Evolutionary conservation across 2,888 invertebrate genomes (phyloP), one percentile per base, ranked within the genome.

Genomic region (Panorpa germanica): DNA sequence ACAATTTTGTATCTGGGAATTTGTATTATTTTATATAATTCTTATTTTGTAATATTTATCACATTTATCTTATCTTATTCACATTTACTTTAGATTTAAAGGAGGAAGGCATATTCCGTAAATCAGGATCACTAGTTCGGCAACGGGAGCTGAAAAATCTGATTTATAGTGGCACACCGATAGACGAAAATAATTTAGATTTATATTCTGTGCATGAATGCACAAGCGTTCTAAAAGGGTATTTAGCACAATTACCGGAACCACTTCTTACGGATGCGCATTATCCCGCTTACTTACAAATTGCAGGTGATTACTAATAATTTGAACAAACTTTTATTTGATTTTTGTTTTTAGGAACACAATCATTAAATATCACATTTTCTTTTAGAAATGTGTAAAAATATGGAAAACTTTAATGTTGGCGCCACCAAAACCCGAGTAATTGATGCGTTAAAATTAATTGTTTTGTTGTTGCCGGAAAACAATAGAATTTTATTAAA

Each of bases 161-260:
- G 10, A 60, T 85, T 9, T 66, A 70, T 39, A 68, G 71, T 24
- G 75, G 77, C 2, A 61, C 65, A 14, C 60, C 61, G 2, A 52
- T 88, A 12, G 63, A 73, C 33, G 58, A 88, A 9, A 69, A 73
- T 23, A 63, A 69, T 19, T n/a, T n/a, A n/a, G 65, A 64, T 12
- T 67, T 72, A 10, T 91, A 75, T 47, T 77, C 80, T 5, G 81
- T 86, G 1, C 90, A 91, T 46, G 91, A 93, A 49, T 85, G 85
- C 57, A 90, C 91, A 1, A 83, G 83, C 2, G 86, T 91, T 1
- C 60, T 90, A 9, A 93, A 93, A 51, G 72, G 74, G 4, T 82
- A 82, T 46, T 55, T 91, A 2, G 75, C 86, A 1, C 90, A 90
- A 40, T 53, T 90, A 31, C 74, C 85, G 0, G 90, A 91, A 46